phyloP scores from a whole-genome alignment of 2,888 invertebrate genomes.

The Xylocampa areola region DNA sequence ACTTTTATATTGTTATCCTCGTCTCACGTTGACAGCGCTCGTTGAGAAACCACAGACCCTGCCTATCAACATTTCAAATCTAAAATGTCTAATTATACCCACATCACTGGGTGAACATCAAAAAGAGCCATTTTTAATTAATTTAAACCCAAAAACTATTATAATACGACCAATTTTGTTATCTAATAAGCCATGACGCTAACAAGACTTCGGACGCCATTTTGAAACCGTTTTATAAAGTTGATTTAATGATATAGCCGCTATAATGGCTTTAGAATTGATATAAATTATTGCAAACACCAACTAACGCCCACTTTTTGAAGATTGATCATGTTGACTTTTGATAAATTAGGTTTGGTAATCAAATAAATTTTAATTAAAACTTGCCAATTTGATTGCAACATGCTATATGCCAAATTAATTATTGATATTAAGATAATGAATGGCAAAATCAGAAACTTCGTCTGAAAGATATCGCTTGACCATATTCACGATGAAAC shows the following conservation, averaged over 20 bases:
- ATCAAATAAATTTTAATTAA: slow-evolving; percentile 53
- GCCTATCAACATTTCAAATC: slow-evolving; percentile 84
- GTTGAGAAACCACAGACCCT: slow-evolving; percentile 78
- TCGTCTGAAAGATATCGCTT: slow-evolving; percentile 11
- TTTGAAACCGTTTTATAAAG: slow-evolving; percentile 76
- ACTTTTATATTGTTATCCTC: slow-evolving; percentile 62
- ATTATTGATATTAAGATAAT: slow-evolving; percentile 44
- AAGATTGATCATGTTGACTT: slow-evolving; percentile 58
- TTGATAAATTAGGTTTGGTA: slow-evolving; percentile 48
- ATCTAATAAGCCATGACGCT: slow-evolving; percentile 87
- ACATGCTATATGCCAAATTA: slow-evolving; percentile 44
- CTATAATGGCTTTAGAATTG: slow-evolving; percentile 71
- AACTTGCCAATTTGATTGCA: slow-evolving; percentile 42
- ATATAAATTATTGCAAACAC: slow-evolving; percentile 76
- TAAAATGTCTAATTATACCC: slow-evolving; percentile 89
- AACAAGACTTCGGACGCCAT: slow-evolving; percentile 83
- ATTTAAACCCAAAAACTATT: slow-evolving; percentile 87
- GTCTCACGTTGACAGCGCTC: slow-evolving; percentile 80
- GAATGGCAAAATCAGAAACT: slow-evolving; percentile 30
- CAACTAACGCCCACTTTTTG: slow-evolving; percentile 61
- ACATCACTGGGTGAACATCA: slow-evolving; percentile 85
- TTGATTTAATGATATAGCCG: slow-evolving; percentile 68
- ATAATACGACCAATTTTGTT: slow-evolving; percentile 88
- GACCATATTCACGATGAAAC: slow-evolving; percentile 19
- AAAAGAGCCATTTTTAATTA: slow-evolving; percentile 87